Conservation (phyloP, 2,113 vertebrate species). For the Genyomyrus donnyi region DNA sequence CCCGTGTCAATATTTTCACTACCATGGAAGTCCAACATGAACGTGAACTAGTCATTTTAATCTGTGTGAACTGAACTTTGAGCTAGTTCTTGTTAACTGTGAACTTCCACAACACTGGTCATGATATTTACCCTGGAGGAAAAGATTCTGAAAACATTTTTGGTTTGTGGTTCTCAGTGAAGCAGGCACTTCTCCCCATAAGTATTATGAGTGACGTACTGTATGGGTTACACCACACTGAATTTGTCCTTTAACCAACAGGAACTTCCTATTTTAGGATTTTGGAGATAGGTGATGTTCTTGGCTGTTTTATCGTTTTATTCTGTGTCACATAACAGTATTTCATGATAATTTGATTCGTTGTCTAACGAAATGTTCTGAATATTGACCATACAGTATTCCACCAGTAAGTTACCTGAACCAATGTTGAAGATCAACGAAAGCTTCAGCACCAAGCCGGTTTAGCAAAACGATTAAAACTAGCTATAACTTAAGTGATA, state of each 20-base stretch:
- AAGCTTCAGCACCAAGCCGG: background rate
- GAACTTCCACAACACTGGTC: background rate
- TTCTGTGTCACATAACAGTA: background rate
- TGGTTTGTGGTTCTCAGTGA: background rate
- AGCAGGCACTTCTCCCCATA: background rate
- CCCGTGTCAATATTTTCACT: background rate
- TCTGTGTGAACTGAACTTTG: background rate
- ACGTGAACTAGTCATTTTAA: background rate
- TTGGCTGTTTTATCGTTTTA: background rate
- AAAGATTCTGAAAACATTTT: background rate
- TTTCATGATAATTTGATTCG: background rate
- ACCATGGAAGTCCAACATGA: background rate
- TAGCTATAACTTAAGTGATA: background rate
- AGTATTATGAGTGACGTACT: background rate
- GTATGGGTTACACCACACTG: background rate
- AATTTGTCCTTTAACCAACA: background rate
- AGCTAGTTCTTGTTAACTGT: background rate
- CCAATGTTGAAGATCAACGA: background rate
- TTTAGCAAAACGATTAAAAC: background rate
- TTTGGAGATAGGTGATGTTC: background rate
- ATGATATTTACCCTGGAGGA: background rate
- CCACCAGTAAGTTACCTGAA: background rate
- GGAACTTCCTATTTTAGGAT: background rate
- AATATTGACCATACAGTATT: background rate
- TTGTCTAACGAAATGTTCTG: background rate